Base-by-base conservation (phyloP, 1,140 invertebrate genomes). In the Dermatophagoides farinae region DNA sequence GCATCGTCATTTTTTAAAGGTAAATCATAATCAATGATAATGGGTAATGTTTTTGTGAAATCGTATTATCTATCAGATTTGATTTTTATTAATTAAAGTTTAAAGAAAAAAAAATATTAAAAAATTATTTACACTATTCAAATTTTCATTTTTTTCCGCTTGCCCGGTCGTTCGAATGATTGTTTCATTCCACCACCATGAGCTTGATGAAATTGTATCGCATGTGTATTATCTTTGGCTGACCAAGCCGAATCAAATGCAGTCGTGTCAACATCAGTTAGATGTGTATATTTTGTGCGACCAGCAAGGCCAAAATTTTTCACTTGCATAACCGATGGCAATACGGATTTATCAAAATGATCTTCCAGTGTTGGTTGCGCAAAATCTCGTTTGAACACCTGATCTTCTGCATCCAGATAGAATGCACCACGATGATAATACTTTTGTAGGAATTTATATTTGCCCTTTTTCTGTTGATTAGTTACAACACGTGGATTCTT, bases 261-360 rank as follows among this genome's bases (percentile, higher is more conserved):
- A 0, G 96, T 98, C 0, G 96, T 98, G 70, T 99, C 96, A 75
- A 99, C 95, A 74, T 97, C 93, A 0, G 98, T 91, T 67, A 99
- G 77, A 76, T 99, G 96, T 6, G 95, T 99, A 72, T 98, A 99
- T 70, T 99, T 99, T 0, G 96, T 97, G 55, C 95, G 79, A 22
- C 93, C 93, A 62, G 93, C 96, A 16, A 93, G 80, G 18, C 96
- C 96, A 76, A 99, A 99, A 75, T 99, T 98, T 74, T 98, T 98
- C 0, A 98, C 95, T 78, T 98, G 95, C 95, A 98, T 98, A 62
- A 99, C 93, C 78, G 97, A 96, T 6, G 96, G 96, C 57, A 99
- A 71, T 65, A 97, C 85, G 49, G 92, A 93, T 73, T 98, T 99
- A 70, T 99, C 91, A 73, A 99, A 98, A 70, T 97, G 91, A 81